Conservation (phyloP, 2,797 vertebrate genomes). For the Parauchenoglanis punctatus region DNA sequence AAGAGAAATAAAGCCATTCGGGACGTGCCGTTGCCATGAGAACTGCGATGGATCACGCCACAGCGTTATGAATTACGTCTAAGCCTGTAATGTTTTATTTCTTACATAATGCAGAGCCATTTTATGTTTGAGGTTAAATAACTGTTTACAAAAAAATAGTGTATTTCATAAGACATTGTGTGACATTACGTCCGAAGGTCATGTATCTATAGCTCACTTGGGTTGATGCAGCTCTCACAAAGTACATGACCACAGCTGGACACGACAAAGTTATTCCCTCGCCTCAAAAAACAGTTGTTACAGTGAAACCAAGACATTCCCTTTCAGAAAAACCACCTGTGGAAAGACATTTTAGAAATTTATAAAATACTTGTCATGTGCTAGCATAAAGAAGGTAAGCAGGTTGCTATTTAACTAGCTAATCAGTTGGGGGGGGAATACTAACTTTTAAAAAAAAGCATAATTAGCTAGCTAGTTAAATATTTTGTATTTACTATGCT, state of each 20-base stretch:
- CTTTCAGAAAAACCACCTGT: neutral
- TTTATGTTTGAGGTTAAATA: neutral
- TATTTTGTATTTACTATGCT: neutral
- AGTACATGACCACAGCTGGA: conserved; percentile 87
- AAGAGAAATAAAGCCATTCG: neutral
- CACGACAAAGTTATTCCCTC: conserved; percentile 74
- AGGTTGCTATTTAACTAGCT: neutral
- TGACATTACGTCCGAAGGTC: neutral
- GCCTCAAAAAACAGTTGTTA: conserved; percentile 80
- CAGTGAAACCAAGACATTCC: conserved; percentile 91
- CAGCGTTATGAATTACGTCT: neutral
- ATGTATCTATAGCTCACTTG: conserved; percentile 66
- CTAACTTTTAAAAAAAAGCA: no score
- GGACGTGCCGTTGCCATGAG: neutral
- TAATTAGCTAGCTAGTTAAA: neutral
- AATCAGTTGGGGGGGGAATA: neutral
- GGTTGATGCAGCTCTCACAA: conserved; percentile 80
- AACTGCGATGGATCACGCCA: neutral
- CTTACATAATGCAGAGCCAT: neutral
- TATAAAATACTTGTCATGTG: neutral
- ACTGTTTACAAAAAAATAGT: neutral
- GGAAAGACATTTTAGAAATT: neutral
- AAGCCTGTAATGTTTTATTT: neutral
- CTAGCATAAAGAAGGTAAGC: neutral
- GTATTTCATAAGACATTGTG: neutral